Evolutionary conservation across 2,888 invertebrate species (phyloP), one percentile per base, ranked within the genome.

Genomic region (Andrena chrysosceles): DNA sequence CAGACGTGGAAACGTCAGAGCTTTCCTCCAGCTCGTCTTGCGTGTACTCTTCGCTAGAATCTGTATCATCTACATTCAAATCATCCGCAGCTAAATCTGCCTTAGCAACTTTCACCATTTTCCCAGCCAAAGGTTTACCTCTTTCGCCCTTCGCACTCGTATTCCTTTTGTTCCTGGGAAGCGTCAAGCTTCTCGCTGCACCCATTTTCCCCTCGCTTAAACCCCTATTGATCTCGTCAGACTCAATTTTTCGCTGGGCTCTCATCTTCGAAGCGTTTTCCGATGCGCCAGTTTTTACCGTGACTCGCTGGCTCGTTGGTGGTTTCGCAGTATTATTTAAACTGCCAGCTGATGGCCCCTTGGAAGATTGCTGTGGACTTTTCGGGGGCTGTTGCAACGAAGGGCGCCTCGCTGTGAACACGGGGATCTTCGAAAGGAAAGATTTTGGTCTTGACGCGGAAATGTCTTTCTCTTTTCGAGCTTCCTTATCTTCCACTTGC

Each of bases 281-380:
- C 2, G 63, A n/a, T 7, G 48, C 31, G 72, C 84, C 76, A 69
- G 81, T 81, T 87, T 89, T 75, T 23, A 59, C 68, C 35, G 71
- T 84, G 56, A 73, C 8, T 23, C 33, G 52, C 20, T 54, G 80
- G 10, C 8, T 2, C 13, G 26, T n/a, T 4, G 64, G 13, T 90
- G 81, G 92, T 91, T 31, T 89, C 92, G 5, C 89, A 90, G 54
- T 88, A 90, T 2, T 92, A 90, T 69, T 93, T 93, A 62, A 62
- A 35, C 16, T 13, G n/a, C 54, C 26, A 31, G n/a, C 42, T 5
- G 81, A 63, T 59, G 35, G 13, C 6, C 6, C 26, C 35, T 33
- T 33, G 10, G 26, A 16, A 33, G 72, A 52, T 52, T 56, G 52
- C 54, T 26, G 67, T 7, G 13, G 26, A 29, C 2, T 52, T 68